Evolutionary conservation across 64 coral and sea anemone genomes (phyloP).

Genomic region (Stichodactyla helianthus): DNA sequence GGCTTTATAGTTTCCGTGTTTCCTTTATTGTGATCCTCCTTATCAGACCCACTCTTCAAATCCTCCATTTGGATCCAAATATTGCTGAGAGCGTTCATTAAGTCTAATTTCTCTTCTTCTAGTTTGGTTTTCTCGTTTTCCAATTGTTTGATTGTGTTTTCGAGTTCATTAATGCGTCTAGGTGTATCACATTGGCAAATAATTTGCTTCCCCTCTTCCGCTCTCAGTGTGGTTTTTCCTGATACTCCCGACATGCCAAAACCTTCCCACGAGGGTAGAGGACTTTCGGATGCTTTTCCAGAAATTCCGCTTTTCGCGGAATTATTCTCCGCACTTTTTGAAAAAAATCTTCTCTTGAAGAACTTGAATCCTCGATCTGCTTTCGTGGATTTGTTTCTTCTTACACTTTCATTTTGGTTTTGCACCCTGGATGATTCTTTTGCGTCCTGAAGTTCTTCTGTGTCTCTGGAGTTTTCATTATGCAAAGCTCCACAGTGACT

Average conservation of each 20-base stretch:
- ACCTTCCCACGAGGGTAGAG: background rate
- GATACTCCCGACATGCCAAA: background rate
- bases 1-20: background rate
- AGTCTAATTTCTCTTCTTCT: conserved; percentile 4
- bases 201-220: background rate
- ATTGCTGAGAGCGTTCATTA: conserved; percentile 14
- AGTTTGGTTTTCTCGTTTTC: background rate
- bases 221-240: background rate
- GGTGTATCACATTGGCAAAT: background rate
- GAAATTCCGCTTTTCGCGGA: background rate
- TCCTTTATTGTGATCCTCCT: background rate
- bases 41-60: background rate
- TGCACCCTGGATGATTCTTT: background rate
- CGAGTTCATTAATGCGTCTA: background rate
- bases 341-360: background rate
- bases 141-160: background rate
- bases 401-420: background rate
- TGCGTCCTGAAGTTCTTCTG: background rate
- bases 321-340: background rate
- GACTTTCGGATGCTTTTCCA: background rate
- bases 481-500: background rate
- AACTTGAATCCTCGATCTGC: background rate
- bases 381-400: background rate
- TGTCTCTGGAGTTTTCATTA: background rate
- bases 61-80: conserved; percentile 25